Evolutionary conservation across 2,797 vertebrate genomes (phyloP), one percentile per base, ranked within the genome.

Genomic region (Sebastes cheni): DNA sequence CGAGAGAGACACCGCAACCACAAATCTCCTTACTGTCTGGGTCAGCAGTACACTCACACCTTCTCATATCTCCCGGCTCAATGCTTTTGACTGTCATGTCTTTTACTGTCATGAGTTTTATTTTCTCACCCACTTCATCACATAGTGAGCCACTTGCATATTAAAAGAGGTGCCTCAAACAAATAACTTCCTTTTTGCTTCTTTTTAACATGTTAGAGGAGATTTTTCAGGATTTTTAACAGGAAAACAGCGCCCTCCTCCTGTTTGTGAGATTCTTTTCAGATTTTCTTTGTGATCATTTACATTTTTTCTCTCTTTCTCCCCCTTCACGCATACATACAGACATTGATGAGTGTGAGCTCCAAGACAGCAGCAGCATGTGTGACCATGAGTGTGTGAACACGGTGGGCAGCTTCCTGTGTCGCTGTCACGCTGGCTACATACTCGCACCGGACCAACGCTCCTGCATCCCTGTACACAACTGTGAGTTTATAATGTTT

Each of bases 301-400:
- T 29, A 20, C 9, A 23, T 56, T 54, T 30, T 52, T n/a, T 25
- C 23, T 71, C 34, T 42, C 27, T 42, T 29, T 74, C 2, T 75
- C 6, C 23, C 2, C 55, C 60, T 11, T 20, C 32, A 25, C 7
- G 18, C 65, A 70, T 14, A 56, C 16, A 61, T 32, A 7, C 83
- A 97, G 96, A 96, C 82, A 86, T 96, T 13, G 92, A 97, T 54
- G 96, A 97, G 91, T 96, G 96, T 65, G 88, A 93, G 67, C 88
- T 91, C 20, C 80, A 91, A 0, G 89, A 84, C 34, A 79, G 87
- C 75, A 50, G 46, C 8, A 92, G 70, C 6, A 39, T 88, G 61
- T 97, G 96, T 71, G 95, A 96, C 52, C 95, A 96, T 0, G 88
- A 93, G 81, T 97, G 96, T 88, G 89, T 94, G 72, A 97, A 97